A percentile compares a stretch with the other conserved stretches of the same genome.
phyloP scores from a whole-genome alignment of 2,888 invertebrate species.

The Reticulitermes lucifugus region DNA sequence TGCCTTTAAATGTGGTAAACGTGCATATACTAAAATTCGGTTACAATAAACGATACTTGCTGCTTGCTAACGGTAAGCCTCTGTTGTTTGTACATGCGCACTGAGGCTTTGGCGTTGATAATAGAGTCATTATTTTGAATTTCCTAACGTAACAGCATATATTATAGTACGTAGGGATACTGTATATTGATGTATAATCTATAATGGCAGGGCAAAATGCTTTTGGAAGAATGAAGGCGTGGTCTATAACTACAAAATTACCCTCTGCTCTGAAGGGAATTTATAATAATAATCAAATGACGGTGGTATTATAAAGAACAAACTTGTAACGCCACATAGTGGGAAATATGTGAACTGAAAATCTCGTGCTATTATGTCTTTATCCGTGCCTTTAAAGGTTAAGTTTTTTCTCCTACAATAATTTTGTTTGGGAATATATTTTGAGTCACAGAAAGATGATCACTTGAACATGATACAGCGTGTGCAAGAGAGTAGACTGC shows the following conservation, averaged over 20 bases:
- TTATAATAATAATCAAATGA: slow-evolving; percentile 16
- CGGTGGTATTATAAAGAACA: slow-evolving; percentile 12
- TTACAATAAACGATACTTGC: neutral
- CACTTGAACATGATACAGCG: neutral
- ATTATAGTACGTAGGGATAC: neutral
- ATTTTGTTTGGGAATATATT: slow-evolving; percentile 5
- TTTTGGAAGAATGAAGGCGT: slow-evolving; percentile 27
- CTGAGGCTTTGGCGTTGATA: neutral
- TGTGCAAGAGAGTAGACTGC: neutral
- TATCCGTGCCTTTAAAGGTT: slow-evolving; percentile 12
- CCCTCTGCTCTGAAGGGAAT: neutral
- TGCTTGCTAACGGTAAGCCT: neutral
- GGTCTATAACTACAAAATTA: slow-evolving; percentile 24
- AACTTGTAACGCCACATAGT: neutral
- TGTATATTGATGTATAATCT: slow-evolving; percentile 16
- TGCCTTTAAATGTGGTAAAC: too few relatives aligned
- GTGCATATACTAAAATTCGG: neutral
- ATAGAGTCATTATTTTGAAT: slow-evolving; percentile 34
- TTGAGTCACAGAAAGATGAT: neutral
- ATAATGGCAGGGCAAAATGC: slow-evolving; percentile 3
- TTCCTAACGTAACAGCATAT: neutral
- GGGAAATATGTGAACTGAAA: slow-evolving; percentile 25
- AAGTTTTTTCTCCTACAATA: neutral
- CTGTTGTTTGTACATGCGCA: slow-evolving; percentile 25
- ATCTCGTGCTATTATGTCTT: slow-evolving; percentile 7